phyloP scores from a whole-genome alignment of 2,113 vertebrate species.

The Chamaea fasciata region DNA sequence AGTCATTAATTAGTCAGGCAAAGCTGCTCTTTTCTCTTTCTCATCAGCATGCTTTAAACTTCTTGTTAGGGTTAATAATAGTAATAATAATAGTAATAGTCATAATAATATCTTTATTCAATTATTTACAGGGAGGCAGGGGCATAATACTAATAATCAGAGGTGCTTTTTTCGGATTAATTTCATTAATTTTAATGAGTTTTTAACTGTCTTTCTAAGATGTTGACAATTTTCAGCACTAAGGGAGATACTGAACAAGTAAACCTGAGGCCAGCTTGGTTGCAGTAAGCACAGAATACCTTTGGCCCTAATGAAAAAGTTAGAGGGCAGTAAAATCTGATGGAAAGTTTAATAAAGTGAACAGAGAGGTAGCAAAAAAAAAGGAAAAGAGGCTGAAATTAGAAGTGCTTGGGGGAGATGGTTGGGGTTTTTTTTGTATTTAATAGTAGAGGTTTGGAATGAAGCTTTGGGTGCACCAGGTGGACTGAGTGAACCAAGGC shows the following conservation, averaged over 20 bases:
- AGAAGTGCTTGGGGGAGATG: not conserved
- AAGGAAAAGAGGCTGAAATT: not conserved
- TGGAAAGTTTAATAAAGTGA: not conserved
- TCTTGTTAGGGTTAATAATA: slow-evolving; percentile 37
- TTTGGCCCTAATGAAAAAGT: not conserved
- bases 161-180: not conserved
- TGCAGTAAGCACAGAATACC: not conserved
- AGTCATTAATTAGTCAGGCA: slow-evolving; percentile 47
- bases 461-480: fast-evolving
- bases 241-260: not conserved
- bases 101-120: not conserved
- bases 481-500: fast-evolving
- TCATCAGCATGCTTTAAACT: slow-evolving; percentile 33
- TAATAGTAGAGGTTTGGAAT: not conserved
- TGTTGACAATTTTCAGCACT: not conserved
- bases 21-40: slow-evolving; percentile 35
- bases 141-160: not conserved
- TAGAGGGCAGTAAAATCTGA: not conserved
- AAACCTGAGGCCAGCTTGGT: not conserved
- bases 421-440: fast-evolving
- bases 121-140: slow-evolving; percentile 1
- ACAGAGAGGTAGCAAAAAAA: not conserved
- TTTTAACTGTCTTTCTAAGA: not conserved
- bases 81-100: not conserved
- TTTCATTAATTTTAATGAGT: slow-evolving; percentile 29